Evolutionary conservation across 1,140 invertebrate genomes (phyloP), one percentile per base, ranked within the genome.

Genomic region (Brachionus calyciflorus): DNA sequence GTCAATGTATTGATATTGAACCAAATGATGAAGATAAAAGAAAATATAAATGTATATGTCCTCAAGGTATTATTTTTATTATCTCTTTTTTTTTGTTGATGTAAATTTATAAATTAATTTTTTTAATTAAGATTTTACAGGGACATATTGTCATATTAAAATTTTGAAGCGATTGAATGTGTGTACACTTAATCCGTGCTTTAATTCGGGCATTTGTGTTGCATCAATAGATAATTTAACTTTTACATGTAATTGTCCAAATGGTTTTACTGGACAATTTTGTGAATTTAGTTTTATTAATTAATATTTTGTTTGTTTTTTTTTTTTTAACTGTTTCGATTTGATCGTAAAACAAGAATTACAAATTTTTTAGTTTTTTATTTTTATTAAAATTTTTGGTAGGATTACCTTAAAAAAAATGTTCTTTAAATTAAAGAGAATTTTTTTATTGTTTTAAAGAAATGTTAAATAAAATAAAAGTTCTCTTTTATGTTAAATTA

Each of bases 141-240:
- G 69, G 14, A 26, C 37, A 55, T 73, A 41, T 73, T 73, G 69
- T 41, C 69, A 73, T 17, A 51, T 73, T 14, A 51, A 51, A 73
- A 30, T 57, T 2, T 12, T 12, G 3, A 33, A 14, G 10, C 12
- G 48, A 51, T 7, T 10, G 0, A 41, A 51, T 17, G 10, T 55
- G 0, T 73, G 69, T 19, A 19, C 46, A 12, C 24, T 51, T 3
- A 73, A 73, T 55, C 69, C 30, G 4, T 73, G 69, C 14, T 51
- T 73, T 21, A 73, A 73, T 41, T 49, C 17, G 24, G 65, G 65
- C 30, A 17, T 12, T 14, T 73, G 69, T 40, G 7, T 51, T 12
- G 14, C 69, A 24, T 28, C 19, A 12, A 21, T 6, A 12, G 51
- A 55, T 24, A 49, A 73, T 5, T 30, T 26, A 10, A 30, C 60